Evolutionary conservation across 2,888 invertebrate species (phyloP), one percentile per base, ranked within the genome.

Genomic region (Microctonus brassicae): DNA sequence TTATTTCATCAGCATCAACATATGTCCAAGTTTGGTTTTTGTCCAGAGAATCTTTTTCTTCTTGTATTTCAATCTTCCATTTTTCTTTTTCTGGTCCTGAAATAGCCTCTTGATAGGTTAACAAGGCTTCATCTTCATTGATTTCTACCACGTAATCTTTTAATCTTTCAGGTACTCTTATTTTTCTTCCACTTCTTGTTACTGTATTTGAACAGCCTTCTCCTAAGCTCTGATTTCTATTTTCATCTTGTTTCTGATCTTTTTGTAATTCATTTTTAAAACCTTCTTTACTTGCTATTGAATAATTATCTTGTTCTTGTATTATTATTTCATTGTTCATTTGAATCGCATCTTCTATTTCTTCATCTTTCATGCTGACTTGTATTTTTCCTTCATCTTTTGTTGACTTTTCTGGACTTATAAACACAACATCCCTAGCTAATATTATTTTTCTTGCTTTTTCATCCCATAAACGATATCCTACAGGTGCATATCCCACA

Each of bases 61-160:
- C 68, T 67, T 75, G 33, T 5, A 77, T 66, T 11, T 73, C 77
- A 26, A 6, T 9, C 13, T 74, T 68, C 75, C 74, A 75, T 10
- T 70, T 13, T 22, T 39, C 1, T 52, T 36, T 74, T 65, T 75
- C 72, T 22, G 64, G 47, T 1, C 72, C 29, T 22, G 53, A 6
- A 66, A 73, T 60, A 20, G 74, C 74, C 72, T 74, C 73, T 22
- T 65, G 17, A 55, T 26, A 65, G 1, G 57, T 24, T 3, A 69
- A 69, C 39, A 67, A 26, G 29, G 62, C 58, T 17, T 11, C 9
- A 65, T 63, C 33, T 69, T 52, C 4, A 70, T 29, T 61, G n/a
- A n/a, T n/a, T 76, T 66, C 11, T 61, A 33, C 3, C 20, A 17
- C 11, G 1, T 4, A 1, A 63, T 26, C 60, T 63, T 1, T 68